These are phyloP conservation scores for Dolichallabes microphthalmus DNA, from an alignment of 2,113 vertebrate genomes.

Conservation along the genomic window DNA sequence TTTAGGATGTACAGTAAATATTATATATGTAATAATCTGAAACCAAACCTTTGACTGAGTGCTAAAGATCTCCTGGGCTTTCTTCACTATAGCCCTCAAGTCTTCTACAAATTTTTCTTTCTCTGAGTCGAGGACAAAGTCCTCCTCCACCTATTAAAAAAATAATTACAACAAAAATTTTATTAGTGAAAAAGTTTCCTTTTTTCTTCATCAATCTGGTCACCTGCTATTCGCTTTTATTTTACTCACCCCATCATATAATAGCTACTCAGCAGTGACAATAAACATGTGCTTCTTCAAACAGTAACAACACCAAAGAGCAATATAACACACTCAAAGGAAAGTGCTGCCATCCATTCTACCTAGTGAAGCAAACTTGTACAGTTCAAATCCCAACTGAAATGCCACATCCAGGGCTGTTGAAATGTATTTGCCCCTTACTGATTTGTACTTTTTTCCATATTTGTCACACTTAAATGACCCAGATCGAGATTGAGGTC, in stretches of 20 bases:
- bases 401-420: too few species aligned
- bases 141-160: slow-evolving; percentile 80
- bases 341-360: not conserved
- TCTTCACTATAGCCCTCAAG: slow-evolving; percentile 76
- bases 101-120: slow-evolving; percentile 88
- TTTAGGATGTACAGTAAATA: too few species aligned
- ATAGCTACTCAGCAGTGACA: not conserved
- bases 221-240: not conserved
- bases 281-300: not conserved
- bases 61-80: slow-evolving; percentile 81
- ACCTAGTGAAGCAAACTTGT: too few species aligned
- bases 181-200: not conserved
- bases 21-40: not conserved
- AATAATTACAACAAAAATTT: slow-evolving; percentile 14
- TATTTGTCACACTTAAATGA: too few species aligned
- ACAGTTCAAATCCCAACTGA: too few species aligned
- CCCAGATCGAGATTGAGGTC: too few species aligned
- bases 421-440: too few species aligned
- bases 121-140: slow-evolving; percentile 85
- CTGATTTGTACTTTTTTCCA: too few species aligned
- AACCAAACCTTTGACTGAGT: slow-evolving; percentile 67
- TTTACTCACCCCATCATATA: not conserved
- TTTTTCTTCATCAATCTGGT: not conserved
- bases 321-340: not conserved
- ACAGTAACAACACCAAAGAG: not conserved